These are phyloP conservation scores for Belonocnema kinseyi DNA, from an alignment of 1,140 invertebrate genomes.

Conservation along the genomic window DNA sequence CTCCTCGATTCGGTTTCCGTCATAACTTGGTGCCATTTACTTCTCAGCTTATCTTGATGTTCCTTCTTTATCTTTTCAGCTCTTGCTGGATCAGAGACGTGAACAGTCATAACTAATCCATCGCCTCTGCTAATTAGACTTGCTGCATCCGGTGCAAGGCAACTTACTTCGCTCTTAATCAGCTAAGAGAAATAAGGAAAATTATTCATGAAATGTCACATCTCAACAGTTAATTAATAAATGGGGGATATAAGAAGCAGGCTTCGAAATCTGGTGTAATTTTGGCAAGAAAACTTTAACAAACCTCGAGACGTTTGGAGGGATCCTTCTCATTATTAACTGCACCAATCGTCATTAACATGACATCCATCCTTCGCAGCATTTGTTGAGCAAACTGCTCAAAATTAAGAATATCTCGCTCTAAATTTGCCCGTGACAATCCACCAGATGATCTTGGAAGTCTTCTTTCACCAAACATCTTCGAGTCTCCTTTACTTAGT, in stretches of 20 bases:
- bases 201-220: background rate
- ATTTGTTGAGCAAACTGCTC: slow-evolving; percentile 79
- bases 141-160: slow-evolving; percentile 86
- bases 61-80: slow-evolving; percentile 78
- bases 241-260: background rate
- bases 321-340: slow-evolving; percentile 82
- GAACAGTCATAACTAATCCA: slow-evolving; percentile 82
- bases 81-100: slow-evolving; percentile 75
- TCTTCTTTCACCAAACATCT: slow-evolving; percentile 43
- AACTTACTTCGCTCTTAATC: slow-evolving; percentile 80
- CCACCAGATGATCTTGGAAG: slow-evolving; percentile 35
- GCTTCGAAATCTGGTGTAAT: too few relatives aligned
- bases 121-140: slow-evolving; percentile 87
- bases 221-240: slow-evolving; percentile 9
- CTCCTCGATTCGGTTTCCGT: slow-evolving; percentile 79
- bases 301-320: slow-evolving; percentile 80
- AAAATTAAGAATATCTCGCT: slow-evolving; percentile 76
- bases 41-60: slow-evolving; percentile 79
- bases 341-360: slow-evolving; percentile 81
- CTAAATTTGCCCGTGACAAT: slow-evolving; percentile 68
- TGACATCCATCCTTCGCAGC: slow-evolving; percentile 81
- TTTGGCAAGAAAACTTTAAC: background rate
- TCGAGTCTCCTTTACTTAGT: slow-evolving; percentile 29
- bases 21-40: slow-evolving; percentile 83
- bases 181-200: slow-evolving; percentile 71